Conservation (phyloP, 2,888 invertebrate genomes). For the Acanthopleura granulata region DNA sequence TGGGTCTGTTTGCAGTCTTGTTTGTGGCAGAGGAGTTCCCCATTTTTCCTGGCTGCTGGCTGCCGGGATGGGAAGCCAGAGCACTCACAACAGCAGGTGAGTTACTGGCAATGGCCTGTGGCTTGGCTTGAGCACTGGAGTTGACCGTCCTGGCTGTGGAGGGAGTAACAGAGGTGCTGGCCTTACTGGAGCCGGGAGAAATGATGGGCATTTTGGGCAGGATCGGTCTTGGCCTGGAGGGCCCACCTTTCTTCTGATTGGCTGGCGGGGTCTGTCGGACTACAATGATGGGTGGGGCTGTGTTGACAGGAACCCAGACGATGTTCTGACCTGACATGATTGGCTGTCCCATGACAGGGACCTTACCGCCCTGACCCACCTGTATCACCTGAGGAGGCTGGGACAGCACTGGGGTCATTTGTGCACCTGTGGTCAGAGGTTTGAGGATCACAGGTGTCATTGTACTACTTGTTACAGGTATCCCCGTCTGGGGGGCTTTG, state of each 20-base stretch:
- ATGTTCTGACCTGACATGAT: constrained; percentile 3
- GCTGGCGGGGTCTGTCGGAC: neutral
- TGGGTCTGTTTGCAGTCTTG: too few species aligned
- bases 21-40: too few species aligned
- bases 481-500: neutral
- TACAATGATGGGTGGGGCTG: neutral
- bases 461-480: neutral
- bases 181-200: neutral
- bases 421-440: neutral
- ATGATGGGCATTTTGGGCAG: constrained; percentile 14
- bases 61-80: too few species aligned
- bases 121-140: neutral
- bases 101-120: neutral
- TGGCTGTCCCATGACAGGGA: neutral
- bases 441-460: constrained; percentile 2
- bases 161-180: neutral
- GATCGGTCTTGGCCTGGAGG: constrained; percentile 3
- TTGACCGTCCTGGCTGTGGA: neutral
- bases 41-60: too few species aligned
- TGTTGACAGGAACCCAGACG: neutral
- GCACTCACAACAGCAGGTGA: neutral
- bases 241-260: constrained; percentile 18
- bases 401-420: neutral
- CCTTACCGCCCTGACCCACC: neutral
- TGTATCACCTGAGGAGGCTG: neutral